A percentile compares a stretch with the other conserved stretches of the same genome.
Conservation (phyloP, 2,888 invertebrate genomes). For the Pristionchus arcanus region DNA sequence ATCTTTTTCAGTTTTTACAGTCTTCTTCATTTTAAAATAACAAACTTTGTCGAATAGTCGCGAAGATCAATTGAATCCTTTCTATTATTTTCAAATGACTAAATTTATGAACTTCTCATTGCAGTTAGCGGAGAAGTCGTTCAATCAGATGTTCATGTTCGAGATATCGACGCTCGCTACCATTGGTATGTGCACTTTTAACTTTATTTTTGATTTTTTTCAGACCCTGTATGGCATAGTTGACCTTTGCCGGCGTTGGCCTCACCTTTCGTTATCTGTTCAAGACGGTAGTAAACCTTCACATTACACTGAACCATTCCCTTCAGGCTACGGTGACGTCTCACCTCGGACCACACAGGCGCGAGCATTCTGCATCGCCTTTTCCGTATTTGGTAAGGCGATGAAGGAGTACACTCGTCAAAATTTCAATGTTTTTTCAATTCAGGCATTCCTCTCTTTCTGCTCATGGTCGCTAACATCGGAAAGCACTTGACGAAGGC, state of each 20-base stretch:
- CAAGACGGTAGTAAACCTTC: too few species aligned
- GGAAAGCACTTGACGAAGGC: slow-evolving; percentile 61
- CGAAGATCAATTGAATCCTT: background rate
- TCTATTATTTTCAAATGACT: background rate
- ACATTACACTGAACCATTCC: too few species aligned
- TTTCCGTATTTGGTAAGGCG: background rate
- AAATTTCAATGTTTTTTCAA: background rate
- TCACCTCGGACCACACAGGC: slow-evolving; percentile 22
- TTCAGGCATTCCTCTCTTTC: slow-evolving; percentile 61
- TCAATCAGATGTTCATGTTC: slow-evolving; percentile 41
- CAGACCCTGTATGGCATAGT: too few species aligned
- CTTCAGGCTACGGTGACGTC: slow-evolving; percentile 50
- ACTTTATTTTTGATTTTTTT: background rate
- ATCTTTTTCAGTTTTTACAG: too few species aligned
- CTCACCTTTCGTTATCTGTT: too few species aligned
- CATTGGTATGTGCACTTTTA: background rate
- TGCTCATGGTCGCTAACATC: slow-evolving; percentile 61
- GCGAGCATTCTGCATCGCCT: slow-evolving; percentile 51
- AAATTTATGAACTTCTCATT: background rate
- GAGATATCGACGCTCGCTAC: slow-evolving; percentile 50
- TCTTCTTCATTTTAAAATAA: too few species aligned
- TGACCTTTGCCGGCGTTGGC: too few species aligned
- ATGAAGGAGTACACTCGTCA: background rate
- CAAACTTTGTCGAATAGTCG: background rate
- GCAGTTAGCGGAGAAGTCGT: slow-evolving; percentile 34